These are phyloP conservation scores for Ophion obscuratus DNA, from an alignment of 2,888 invertebrate genomes.

Conservation along the genomic window DNA sequence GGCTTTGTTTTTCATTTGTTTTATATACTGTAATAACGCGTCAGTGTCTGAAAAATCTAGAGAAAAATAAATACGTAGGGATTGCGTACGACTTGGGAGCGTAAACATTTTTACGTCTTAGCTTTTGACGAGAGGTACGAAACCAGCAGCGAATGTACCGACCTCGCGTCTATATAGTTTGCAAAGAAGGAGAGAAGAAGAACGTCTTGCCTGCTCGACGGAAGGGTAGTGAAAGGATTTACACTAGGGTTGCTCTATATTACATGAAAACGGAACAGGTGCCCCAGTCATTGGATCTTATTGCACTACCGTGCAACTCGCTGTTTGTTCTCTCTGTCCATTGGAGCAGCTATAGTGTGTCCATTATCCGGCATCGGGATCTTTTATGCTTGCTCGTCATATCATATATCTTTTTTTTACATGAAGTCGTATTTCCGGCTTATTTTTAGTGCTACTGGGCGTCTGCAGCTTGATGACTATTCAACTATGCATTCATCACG, in stretches of 20 bases:
- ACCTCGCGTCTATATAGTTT: not conserved
- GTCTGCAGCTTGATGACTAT: too few relatives aligned
- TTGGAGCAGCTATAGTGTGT: slow-evolving; percentile 10
- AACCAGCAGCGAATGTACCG: slow-evolving; percentile 28
- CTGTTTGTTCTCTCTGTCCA: not conserved
- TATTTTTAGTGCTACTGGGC: not conserved
- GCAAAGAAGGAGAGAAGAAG: slow-evolving; percentile 1
- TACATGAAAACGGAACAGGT: slow-evolving; percentile 54
- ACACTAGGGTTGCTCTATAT: slow-evolving; percentile 43
- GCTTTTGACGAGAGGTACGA: slow-evolving; percentile 43
- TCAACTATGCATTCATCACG: too few relatives aligned
- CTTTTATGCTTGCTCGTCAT: slow-evolving; percentile 35
- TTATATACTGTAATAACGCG: slow-evolving; percentile 39
- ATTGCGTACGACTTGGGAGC: slow-evolving; percentile 18
- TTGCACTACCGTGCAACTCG: slow-evolving; percentile 41
- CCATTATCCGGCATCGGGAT: not conserved
- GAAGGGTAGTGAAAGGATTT: slow-evolving; percentile 52
- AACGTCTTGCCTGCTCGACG: slow-evolving; percentile 28
- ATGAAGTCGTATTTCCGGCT: slow-evolving; percentile 5
- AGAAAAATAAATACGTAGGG: slow-evolving; percentile 42
- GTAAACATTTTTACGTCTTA: slow-evolving; percentile 62
- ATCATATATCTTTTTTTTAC: slow-evolving; percentile 12
- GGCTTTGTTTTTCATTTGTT: slow-evolving; percentile 60
- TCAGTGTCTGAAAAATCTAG: slow-evolving; percentile 47
- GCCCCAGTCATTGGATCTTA: slow-evolving; percentile 52